Base-by-base conservation (phyloP, 1,140 invertebrate species). In the Carcinoscorpius rotundicauda region DNA sequence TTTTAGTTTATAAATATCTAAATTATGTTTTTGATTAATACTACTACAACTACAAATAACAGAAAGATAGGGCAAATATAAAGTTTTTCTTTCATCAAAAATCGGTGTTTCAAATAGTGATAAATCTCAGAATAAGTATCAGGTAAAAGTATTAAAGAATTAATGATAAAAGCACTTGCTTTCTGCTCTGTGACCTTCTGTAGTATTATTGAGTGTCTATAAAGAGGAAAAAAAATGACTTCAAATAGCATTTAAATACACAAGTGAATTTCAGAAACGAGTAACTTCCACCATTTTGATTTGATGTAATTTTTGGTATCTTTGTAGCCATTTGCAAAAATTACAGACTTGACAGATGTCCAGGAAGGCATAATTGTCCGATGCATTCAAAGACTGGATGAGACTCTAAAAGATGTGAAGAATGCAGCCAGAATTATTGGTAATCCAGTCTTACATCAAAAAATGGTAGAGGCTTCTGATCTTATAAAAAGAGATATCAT, bases 311-410 rank as follows among this genome's bases (percentile, higher is more conserved):
- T 6, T 3, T n/a, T 55, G 6, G 53, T 55, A 55, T 6, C 53
- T n/a, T 55, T 55, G 6, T 78, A 89, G 84, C 86, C 91, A 0
- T 98, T 99, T 77, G 83, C 87, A 0, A 87, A 96, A 70, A 97
- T 98, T 60, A 96, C 94, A 84, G 81, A 86, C 63, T 78, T 95
- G 57, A 97, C 93, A 0, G 90, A 81, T 65, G 87, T 97, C 3
- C 95, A 99, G 76, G 97, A 99, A 80, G 97, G 97, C 4, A 91
- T 98, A 55, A 98, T 99, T 72, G 96, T 99, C 0, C 82, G 95
- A 55, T 97, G 93, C 74, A 98, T 99, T 67, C 95, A 98, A 75
- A 86, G 98, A 71, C 77, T 99, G 50, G 90, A 96, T 75, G 97
- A 99, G 82, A 87, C 92, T 3, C 77, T 95, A 52, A 83, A 87